Base-by-base conservation (phyloP, 2,113 vertebrate genomes). In the Apus apus region DNA sequence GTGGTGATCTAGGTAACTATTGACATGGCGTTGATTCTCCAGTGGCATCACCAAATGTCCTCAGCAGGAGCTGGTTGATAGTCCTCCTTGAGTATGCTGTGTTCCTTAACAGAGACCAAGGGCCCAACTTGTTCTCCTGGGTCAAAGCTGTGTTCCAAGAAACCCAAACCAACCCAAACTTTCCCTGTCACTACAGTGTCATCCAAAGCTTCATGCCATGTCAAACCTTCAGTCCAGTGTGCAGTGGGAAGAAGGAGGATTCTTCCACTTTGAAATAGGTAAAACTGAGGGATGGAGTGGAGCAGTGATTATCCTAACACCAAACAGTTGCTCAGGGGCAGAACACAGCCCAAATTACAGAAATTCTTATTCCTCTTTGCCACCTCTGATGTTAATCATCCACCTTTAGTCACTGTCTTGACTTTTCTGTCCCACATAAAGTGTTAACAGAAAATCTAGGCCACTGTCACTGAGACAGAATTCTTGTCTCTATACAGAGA, bases 401-500 rank as follows among this genome's bases (percentile, higher is more conserved):
- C 60, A 53, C 73, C 32, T 64, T 75, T 57, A 57, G 36, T 61
- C 50, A 36, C 1, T 1, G 32, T 27, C 79, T 86, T 75, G 88
- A 51, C 46, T 91, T 27, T 68, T 32, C n/a, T 51, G 36, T 66
- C 68, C 74, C 36, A 27, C 60, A 64, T 65, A 84, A 88, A 78
- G 56, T 4, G 11, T 51, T 83, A 78, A 45, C 36, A 48, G 76
- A 25, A 88, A 89, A 92, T 78, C 61, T 64, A 94, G 72, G 76
- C 73, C 87, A 86, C 45, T 0, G 1, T 65, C 56, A 13, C 56
- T 5, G 22, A 88, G 67, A 77, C 86, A 79, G 84, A 72, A 87
- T 92, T 95, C 70, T 92, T 84, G 30, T 85, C 32, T 56, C 81
- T 67, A 68, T 48, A 48, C 74, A 70, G 76, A 89, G 87, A 71